phyloP scores from a whole-genome alignment of 1,140 invertebrate species.

The Psix sp. region DNA sequence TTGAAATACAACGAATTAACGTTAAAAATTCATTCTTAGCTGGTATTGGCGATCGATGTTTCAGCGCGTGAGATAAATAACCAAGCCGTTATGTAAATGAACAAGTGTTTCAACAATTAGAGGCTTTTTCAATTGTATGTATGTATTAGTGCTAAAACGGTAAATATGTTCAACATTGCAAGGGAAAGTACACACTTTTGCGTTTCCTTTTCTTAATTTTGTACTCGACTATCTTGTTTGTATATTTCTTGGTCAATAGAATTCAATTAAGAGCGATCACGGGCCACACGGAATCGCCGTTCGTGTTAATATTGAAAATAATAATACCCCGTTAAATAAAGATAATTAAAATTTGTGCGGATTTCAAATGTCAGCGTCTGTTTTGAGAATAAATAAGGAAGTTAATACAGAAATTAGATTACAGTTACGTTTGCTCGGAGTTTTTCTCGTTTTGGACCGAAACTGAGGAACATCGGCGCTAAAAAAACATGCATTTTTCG shows the following conservation, averaged over 20 bases:
- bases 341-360: constrained; percentile 23
- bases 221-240: constrained; percentile 1
- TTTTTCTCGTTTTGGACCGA: constrained; percentile 9
- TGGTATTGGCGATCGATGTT: too few relatives aligned
- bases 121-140: too few relatives aligned
- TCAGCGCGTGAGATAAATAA: too few relatives aligned
- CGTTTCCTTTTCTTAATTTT: constrained; percentile 10
- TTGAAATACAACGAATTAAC: not conserved
- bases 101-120: too few relatives aligned
- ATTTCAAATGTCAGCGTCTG: constrained; percentile 5
- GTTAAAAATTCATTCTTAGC: not conserved
- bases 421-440: constrained; percentile 18
- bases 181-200: not conserved
- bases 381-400: constrained; percentile 28
- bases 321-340: constrained; percentile 11
- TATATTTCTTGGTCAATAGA: constrained; percentile 9
- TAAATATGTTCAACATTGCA: too few relatives aligned
- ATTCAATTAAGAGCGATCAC: constrained; percentile 29
- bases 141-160: too few relatives aligned
- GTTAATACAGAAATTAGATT: constrained; percentile 35
- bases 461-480: constrained; percentile 7
- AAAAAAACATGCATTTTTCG: constrained; percentile 17
- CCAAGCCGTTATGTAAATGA: too few relatives aligned
- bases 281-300: constrained; percentile 2
- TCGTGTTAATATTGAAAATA: constrained; percentile 22